Evolutionary conservation across 2,797 vertebrate species (phyloP).

Genomic region (Momotus momota): DNA sequence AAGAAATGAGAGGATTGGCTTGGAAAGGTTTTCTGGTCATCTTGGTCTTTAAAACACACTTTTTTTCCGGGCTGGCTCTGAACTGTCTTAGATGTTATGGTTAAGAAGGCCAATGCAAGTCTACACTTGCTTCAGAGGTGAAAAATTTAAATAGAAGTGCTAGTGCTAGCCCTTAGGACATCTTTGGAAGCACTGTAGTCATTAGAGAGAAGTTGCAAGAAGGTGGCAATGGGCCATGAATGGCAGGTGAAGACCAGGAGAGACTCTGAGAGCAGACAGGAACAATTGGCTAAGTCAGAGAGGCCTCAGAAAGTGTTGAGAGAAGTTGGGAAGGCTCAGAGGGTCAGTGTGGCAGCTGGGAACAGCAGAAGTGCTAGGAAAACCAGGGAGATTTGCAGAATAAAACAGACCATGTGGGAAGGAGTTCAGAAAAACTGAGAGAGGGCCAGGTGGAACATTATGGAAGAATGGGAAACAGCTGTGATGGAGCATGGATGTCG

Average conservation of each 20-base stretch:
- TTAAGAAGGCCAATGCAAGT: neutral
- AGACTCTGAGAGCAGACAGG: constrained; percentile 10
- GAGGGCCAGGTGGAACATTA: constrained; percentile 65
- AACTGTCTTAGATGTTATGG: neutral
- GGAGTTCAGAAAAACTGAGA: constrained; percentile 66
- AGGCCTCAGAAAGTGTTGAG: constrained; percentile 39
- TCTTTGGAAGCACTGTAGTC: constrained; percentile 11
- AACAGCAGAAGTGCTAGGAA: constrained; percentile 37
- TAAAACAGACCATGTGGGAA: constrained; percentile 60
- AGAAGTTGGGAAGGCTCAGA: constrained; percentile 47
- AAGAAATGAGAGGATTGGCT: neutral
- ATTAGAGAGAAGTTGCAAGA: constrained; percentile 5
- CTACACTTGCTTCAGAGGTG: constrained; percentile 36
- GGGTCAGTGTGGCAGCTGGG: constrained; percentile 35
- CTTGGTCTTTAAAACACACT: neutral
- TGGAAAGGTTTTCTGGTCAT: neutral
- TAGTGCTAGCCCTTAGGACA: constrained; percentile 22
- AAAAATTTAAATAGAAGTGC: constrained; percentile 37
- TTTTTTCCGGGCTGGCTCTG: constrained; percentile 14
- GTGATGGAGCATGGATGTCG: constrained; percentile 47
- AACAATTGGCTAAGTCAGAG: constrained; percentile 22
- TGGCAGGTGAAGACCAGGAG: constrained; percentile 53
- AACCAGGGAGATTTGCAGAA: constrained; percentile 42
- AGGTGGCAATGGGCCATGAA: constrained; percentile 19
- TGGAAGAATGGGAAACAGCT: constrained; percentile 68